phyloP scores from a whole-genome alignment of 2,113 vertebrate genomes.

The Terrapene triunguis region DNA sequence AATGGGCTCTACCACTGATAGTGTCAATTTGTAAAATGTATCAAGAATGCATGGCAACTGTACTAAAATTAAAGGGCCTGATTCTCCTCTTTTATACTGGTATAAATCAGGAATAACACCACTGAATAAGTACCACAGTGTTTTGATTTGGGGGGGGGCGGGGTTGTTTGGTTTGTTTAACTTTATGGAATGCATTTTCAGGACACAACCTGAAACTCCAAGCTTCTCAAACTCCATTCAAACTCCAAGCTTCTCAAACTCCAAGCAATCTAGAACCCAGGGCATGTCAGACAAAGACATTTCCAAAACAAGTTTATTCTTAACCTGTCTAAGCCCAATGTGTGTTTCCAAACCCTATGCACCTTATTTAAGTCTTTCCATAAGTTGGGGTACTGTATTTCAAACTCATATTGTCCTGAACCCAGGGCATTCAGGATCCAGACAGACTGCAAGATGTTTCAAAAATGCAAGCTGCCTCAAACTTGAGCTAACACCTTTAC shows the following conservation, averaged over 20 bases:
- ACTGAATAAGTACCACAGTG: neutral
- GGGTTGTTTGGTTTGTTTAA: rapidly evolving
- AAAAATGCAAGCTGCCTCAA: neutral
- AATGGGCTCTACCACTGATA: neutral
- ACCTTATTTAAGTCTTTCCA: neutral
- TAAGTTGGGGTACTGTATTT: neutral
- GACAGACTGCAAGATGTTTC: neutral
- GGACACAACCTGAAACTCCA: neutral
- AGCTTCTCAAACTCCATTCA: neutral
- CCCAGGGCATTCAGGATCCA: neutral
- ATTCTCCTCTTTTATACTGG: neutral
- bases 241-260: neutral
- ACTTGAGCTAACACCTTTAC: neutral
- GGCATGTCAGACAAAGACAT: neutral
- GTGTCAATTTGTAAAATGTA: neutral
- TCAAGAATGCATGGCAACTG: neutral
- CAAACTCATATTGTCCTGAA: neutral
- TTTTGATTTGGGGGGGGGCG: neutral
- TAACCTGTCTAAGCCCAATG: neutral
- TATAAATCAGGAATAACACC: neutral
- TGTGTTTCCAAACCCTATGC: neutral
- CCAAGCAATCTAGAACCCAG: neutral
- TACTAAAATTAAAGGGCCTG: neutral
- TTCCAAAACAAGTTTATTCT: neutral
- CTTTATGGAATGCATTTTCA: neutral